Evolutionary conservation across 2,888 invertebrate species (phyloP), one percentile per base, ranked within the genome.

Genomic region (Spilosoma lubricipeda): DNA sequence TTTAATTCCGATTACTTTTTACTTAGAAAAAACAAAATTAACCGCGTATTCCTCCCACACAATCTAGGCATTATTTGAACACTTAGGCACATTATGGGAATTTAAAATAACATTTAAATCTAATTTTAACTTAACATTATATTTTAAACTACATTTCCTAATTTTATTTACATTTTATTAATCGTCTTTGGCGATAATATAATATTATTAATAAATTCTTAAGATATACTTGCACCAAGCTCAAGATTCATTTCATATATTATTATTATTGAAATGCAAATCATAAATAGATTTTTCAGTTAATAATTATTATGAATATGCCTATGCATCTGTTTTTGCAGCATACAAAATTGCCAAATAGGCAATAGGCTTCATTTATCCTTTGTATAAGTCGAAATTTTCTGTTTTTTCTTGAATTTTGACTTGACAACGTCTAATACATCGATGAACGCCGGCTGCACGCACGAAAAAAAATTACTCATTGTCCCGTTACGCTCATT

Each of bases 21-120:
- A n/a, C 23, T 56, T 11, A 3, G 9, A 68, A 68, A 68, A 11
- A 48, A 36, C 15, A n/a, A 52, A 67, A 56, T n/a, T n/a, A 70
- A 65, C 39, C 20, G 36, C 20, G 39, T n/a, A 74, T 74, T 56
- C 56, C 27, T 52, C 66, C 66, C 69, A 73, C 67, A 77, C 72
- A 72, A 67, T 74, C 69, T 74, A 74, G 74, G 74, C 77, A 77
- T 70, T 74, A 77, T 80, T 80, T 77, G 71, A 83, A 81, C 82
- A 86, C 82, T 80, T 82, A 87, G 87, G 87, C 87, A 87, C 87
- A 83, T 87, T 86, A 80, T 81, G 87, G 87, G 85, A 78, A 83
- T 85, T 80, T 73, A 76, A 85, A 85, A 80, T 69, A 82, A 86
- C 39, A 74, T 76, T 76, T 82, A 72, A 85, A 66, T 59, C 79